Base-by-base conservation (phyloP, 2,797 vertebrate genomes). In the Ctenopoma kingsleyae region DNA sequence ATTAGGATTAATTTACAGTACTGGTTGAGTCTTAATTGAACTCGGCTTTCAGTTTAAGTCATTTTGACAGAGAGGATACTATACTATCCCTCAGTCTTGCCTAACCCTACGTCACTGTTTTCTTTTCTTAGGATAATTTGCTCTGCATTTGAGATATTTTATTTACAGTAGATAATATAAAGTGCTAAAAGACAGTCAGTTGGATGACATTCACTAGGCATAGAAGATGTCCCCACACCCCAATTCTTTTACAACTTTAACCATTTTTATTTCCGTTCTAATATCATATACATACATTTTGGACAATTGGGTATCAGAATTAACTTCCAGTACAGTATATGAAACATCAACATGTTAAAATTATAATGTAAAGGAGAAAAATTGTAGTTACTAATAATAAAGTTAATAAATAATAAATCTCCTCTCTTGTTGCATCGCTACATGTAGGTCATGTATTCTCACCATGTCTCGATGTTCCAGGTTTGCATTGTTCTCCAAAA, bases 391-490 rank as follows among this genome's bases (percentile, higher is more conserved):
- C 25, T 27, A 5, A 2, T 25, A 25, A 25, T 25, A 2, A 2
- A 2, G 27, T 30, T 30, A 7, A 6, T 27, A 27, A 27, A 27
- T 27, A 3, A 27, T 27, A 30, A 30, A 30, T 47, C 25, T 50
- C 7, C 16, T 25, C 19, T 30, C n/a, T 8, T 6, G 1, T 25
- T 10, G 2, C 15, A 50, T 25, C 20, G 4, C 10, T 13, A 10
- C 17, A 9, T 13, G 17, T 46, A 35, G 5, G 9, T 22, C 5
- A 5, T 15, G 2, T 43, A 15, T 63, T 48, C 94, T 94, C 91
- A 99, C 98, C 98, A 99, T 95, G 79, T 99, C 98, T 41, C 97
- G 92, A 86, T 99, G 97, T 82, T 99, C 98, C 92, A 97, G 79
- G 86, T 92, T 96, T 30, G 94, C 98, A 83, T 95, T 96, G 50